These are phyloP conservation scores for Boloria euphrosyne DNA, from an alignment of 2,888 invertebrate genomes.

Conservation along the genomic window DNA sequence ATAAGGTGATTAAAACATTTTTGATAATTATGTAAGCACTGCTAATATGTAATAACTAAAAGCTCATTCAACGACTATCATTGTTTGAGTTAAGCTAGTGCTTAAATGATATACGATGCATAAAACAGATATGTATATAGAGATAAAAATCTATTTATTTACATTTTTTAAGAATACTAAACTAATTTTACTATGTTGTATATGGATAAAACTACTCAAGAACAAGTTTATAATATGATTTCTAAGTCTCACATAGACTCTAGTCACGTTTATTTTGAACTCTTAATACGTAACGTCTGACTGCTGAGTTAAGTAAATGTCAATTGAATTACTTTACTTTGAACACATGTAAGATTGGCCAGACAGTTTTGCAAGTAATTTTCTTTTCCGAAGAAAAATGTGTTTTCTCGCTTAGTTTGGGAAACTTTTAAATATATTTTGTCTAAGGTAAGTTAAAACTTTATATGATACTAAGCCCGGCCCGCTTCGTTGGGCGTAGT, in stretches of 20 bases:
- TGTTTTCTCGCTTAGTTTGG: background rate
- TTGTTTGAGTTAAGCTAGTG: no score
- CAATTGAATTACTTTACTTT: conserved; percentile 12
- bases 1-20: no score
- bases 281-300: background rate
- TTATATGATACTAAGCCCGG: background rate
- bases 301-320: background rate
- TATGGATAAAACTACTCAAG: no score
- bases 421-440: conserved; percentile 1
- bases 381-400: conserved; percentile 9
- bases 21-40: no score
- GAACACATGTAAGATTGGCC: conserved; percentile 6
- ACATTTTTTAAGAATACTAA: no score
- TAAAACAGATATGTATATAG: no score
- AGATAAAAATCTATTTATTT: no score
- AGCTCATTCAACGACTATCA: no score
- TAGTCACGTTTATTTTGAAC: conserved; percentile 11
- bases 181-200: no score
- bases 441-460: background rate
- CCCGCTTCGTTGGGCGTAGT: no score
- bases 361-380: conserved; percentile 8
- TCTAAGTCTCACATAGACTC: background rate
- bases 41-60: no score
- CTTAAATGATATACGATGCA: no score
- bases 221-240: background rate